Conservation (phyloP, 2,888 invertebrate species). For the Pterobdella sp. region DNA sequence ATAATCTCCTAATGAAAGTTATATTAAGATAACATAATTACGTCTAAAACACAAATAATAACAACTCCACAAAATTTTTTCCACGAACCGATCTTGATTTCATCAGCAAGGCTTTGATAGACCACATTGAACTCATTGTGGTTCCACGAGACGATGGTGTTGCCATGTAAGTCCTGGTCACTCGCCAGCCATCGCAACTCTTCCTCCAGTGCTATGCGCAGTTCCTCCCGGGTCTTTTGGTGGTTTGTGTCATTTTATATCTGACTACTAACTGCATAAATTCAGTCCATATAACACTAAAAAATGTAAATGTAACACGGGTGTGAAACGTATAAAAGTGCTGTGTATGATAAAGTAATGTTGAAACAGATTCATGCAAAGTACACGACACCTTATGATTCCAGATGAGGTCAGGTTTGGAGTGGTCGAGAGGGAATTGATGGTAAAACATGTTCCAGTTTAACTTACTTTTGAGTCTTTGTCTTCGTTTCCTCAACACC, state of each 20-base stretch:
- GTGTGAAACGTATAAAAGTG: too few species aligned
- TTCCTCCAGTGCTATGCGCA: constrained; percentile 80
- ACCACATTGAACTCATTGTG: constrained; percentile 85
- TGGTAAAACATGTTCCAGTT: constrained; percentile 92
- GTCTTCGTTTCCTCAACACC: constrained; percentile 78
- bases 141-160: constrained; percentile 81
- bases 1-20: constrained; percentile 76
- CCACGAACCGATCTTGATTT: constrained; percentile 80
- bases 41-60: neutral
- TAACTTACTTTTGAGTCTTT: constrained; percentile 71
- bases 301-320: too few species aligned
- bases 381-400: constrained; percentile 71
- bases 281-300: too few species aligned
- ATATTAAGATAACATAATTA: neutral
- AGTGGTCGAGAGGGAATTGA: constrained; percentile 86
- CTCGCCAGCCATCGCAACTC: constrained; percentile 81
- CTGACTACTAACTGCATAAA: too few species aligned
- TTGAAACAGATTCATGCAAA: neutral
- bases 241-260: too few species aligned
- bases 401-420: constrained; percentile 93
- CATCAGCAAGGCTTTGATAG: constrained; percentile 86
- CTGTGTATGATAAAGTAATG: too few species aligned
- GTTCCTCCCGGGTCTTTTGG: constrained; percentile 92
- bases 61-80: too few species aligned
- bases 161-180: constrained; percentile 70